Percentiles rank a stretch among this genome's conserved stretches.
Conservation (phyloP, 2,888 invertebrate genomes). For the Cheilosia pagana region DNA sequence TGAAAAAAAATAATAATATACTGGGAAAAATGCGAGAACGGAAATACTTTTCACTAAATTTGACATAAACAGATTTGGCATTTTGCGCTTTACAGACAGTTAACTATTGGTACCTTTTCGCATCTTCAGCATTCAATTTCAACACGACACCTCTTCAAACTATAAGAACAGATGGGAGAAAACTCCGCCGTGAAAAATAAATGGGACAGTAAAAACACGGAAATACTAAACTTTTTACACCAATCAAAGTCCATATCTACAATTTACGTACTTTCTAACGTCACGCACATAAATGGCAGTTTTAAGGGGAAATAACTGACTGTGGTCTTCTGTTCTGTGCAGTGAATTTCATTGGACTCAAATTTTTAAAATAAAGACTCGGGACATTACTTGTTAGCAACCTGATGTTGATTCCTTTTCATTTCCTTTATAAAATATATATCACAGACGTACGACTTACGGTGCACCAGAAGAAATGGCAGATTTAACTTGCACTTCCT, state of each 20-base stretch:
- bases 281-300: conserved; percentile 12
- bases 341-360: not conserved
- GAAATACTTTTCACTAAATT: too few relatives aligned
- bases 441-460: conserved; percentile 22
- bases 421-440: conserved; percentile 6
- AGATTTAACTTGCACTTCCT: not conserved
- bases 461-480: conserved; percentile 9
- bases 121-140: too few relatives aligned
- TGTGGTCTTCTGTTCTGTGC: conserved; percentile 1
- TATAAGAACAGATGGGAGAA: too few relatives aligned
- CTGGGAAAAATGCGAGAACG: too few relatives aligned
- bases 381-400: not conserved
- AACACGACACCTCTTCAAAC: too few relatives aligned
- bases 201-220: too few relatives aligned
- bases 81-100: too few relatives aligned
- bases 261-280: not conserved
- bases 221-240: not conserved
- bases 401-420: not conserved
- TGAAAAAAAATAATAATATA: too few relatives aligned
- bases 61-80: too few relatives aligned
- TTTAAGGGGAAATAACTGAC: not conserved
- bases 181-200: too few relatives aligned
- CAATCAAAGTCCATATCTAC: not conserved
- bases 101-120: too few relatives aligned
- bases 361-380: not conserved